phyloP scores from a whole-genome alignment of 2,797 vertebrate genomes.

The Eupleurogrammus muticus region DNA sequence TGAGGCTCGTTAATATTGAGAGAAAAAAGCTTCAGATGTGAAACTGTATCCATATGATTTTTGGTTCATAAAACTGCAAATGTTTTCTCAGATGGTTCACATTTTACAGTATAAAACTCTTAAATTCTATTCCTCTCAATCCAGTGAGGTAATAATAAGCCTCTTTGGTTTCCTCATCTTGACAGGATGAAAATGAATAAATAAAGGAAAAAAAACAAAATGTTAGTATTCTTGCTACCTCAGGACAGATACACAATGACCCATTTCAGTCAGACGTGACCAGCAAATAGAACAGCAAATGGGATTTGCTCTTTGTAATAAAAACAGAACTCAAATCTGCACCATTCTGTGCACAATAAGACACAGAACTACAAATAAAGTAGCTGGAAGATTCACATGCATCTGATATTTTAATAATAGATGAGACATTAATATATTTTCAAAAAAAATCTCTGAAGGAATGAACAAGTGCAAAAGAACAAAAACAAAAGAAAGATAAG shows the following conservation, averaged over 20 bases:
- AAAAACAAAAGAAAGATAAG: constrained; percentile 6
- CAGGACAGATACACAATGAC: constrained; percentile 63
- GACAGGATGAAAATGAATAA: constrained; percentile 18
- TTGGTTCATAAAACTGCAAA: too few relatives aligned
- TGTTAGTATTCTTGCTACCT: constrained; percentile 46
- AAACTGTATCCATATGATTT: too few relatives aligned
- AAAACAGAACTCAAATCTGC: constrained; percentile 36
- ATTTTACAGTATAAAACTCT: not conserved
- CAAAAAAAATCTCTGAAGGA: not conserved
- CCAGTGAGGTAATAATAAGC: constrained; percentile 44
- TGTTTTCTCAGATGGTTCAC: too few relatives aligned
- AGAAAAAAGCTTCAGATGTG: too few relatives aligned
- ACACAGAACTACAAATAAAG: not conserved
- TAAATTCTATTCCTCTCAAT: constrained; percentile 20
- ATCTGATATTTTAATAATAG: not conserved
- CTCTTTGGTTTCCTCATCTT: constrained; percentile 11
- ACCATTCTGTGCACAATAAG: not conserved
- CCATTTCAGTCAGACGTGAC: constrained; percentile 66
- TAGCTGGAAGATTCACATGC: constrained; percentile 7
- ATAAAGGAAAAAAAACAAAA: constrained; percentile 14
- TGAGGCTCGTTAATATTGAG: too few relatives aligned
- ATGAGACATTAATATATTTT: constrained; percentile 27
- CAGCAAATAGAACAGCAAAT: constrained; percentile 28
- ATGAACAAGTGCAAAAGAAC: not conserved
- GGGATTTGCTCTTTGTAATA: constrained; percentile 23